A percentile compares a stretch with the other conserved stretches of the same genome.
Conservation (phyloP, 2,113 vertebrate genomes). For the Microtus oregoni region DNA sequence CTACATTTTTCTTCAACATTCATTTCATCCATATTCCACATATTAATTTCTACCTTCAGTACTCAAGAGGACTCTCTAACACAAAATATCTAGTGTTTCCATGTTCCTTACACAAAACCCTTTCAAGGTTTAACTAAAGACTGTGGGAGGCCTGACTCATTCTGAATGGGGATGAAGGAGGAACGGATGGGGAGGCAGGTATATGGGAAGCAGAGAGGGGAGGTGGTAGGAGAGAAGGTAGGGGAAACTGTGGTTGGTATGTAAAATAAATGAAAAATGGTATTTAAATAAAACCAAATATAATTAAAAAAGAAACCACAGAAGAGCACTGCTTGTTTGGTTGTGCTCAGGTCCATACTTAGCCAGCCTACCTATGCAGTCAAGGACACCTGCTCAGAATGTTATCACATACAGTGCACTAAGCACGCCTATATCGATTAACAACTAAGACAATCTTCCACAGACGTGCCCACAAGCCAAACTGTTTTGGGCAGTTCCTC, state of each 20-base stretch:
- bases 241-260: no score
- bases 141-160: no score
- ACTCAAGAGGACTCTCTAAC: not conserved
- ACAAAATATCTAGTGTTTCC: not conserved
- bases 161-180: no score
- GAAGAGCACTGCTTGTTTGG: not conserved
- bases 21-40: not conserved
- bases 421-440: not conserved
- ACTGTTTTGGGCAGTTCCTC: not conserved
- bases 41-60: not conserved
- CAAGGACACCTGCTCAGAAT: not conserved
- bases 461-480: not conserved
- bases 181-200: no score
- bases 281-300: no score
- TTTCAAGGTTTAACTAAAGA: not conserved
- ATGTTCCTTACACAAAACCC: not conserved
- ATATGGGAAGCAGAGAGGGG: no score
- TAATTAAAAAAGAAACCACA: not conserved
- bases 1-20: not conserved
- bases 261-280: no score
- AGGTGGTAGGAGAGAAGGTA: no score
- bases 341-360: not conserved
- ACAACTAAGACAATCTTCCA: not conserved
- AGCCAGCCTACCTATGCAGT: not conserved
- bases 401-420: not conserved